These are phyloP conservation scores for Zaprionus nigranus DNA, from an alignment of 1,140 invertebrate species.

Conservation along the genomic window DNA sequence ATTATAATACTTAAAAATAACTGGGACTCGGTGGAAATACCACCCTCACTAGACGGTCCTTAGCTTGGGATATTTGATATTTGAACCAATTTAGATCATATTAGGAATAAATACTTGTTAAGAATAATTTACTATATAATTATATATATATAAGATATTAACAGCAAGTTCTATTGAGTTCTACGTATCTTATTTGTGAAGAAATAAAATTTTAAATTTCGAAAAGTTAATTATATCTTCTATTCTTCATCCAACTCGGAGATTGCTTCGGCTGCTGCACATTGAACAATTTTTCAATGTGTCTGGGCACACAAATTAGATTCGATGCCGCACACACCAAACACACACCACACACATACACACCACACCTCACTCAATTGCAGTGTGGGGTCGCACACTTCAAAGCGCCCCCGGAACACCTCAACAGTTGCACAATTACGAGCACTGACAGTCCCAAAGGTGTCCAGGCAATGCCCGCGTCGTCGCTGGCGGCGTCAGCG, in stretches of 20 bases:
- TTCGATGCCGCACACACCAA: constrained; percentile 27
- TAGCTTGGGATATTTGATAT: no score
- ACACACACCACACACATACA: background rate
- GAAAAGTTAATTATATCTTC: constrained; percentile 6
- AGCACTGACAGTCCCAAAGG: constrained; percentile 54
- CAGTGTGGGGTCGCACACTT: constrained; percentile 28
- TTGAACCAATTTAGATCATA: no score
- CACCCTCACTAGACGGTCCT: no score
- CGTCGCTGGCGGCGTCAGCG: constrained; percentile 34
- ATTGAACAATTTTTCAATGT: constrained; percentile 41
- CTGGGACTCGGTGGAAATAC: no score
- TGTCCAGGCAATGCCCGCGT: constrained; percentile 48
- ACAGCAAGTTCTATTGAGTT: no score
- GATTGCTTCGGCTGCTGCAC: constrained; percentile 30
- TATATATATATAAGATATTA: no score
- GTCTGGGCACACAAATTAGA: constrained; percentile 31
- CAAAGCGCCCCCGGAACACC: constrained; percentile 29
- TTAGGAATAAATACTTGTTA: no score
- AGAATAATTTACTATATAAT: no score
- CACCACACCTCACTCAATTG: background rate
- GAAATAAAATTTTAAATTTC: background rate
- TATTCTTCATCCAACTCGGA: background rate
- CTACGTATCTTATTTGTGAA: background rate
- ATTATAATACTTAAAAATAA: no score
- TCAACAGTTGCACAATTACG: constrained; percentile 52